Evolutionary conservation across 2,888 invertebrate species (phyloP).

Genomic region (Cephus nigrinus): DNA sequence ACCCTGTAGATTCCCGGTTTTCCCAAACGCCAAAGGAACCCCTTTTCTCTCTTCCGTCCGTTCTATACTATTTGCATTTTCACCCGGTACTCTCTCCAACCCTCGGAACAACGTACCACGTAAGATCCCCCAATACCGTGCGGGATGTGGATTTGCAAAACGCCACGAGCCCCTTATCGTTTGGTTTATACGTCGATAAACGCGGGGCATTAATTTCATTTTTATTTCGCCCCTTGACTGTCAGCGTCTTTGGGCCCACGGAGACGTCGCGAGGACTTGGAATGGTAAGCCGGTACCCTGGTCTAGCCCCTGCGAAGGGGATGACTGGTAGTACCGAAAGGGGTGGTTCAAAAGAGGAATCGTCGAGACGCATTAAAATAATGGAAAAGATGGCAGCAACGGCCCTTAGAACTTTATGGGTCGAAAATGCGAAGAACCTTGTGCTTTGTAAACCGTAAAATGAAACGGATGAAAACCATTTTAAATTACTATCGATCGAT

Average conservation of each 20-base stretch:
- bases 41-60: neutral
- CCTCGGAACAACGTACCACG: neutral
- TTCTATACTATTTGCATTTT: constrained; percentile 18
- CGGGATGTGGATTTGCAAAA: neutral
- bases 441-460: neutral
- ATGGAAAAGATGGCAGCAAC: neutral
- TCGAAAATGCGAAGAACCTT: neutral
- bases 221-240: neutral
- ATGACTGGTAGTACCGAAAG: neutral
- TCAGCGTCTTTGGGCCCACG: neutral
- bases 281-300: neutral
- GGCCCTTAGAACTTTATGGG: neutral
- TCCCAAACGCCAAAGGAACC: neutral
- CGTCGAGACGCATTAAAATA: neutral
- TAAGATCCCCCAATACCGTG: neutral
- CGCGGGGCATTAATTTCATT: neutral
- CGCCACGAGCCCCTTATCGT: neutral
- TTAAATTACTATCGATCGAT: neutral
- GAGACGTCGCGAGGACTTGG: neutral
- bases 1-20: neutral
- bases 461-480: neutral
- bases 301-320: neutral
- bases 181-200: neutral
- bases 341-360: neutral
- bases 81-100: neutral